phyloP scores from a whole-genome alignment of 2,113 vertebrate species.

The Pholis gunnellus region DNA sequence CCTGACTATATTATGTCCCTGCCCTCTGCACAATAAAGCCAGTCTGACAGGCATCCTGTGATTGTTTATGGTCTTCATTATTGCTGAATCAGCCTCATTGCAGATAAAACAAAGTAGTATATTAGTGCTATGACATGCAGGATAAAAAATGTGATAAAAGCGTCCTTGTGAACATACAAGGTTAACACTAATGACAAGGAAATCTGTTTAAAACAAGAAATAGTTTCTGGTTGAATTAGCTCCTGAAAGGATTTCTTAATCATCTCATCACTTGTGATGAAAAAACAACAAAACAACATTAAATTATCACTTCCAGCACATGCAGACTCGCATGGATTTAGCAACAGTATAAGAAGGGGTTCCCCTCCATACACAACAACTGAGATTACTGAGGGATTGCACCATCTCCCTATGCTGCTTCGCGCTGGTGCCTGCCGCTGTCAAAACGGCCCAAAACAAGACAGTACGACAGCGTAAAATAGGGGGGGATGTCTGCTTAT shows the following conservation, averaged over 20 bases:
- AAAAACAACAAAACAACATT: not conserved
- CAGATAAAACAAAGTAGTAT: not conserved
- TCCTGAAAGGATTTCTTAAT: not conserved
- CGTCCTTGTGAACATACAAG: not conserved
- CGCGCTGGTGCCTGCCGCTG: slow-evolving; percentile 33
- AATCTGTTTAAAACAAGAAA: not conserved
- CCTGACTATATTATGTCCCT: not conserved
- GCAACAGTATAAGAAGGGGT: not conserved
- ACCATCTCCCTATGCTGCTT: slow-evolving; percentile 34
- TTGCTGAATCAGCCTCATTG: slow-evolving; percentile 8
- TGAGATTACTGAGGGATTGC: slow-evolving; percentile 53
- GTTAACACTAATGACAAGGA: not conserved
- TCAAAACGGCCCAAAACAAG: slow-evolving; percentile 53
- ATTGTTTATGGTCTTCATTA: slow-evolving; percentile 9
- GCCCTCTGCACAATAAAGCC: not conserved
- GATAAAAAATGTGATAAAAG: not conserved
- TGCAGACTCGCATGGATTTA: too few relatives aligned
- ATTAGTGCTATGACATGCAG: not conserved
- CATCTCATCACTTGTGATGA: not conserved
- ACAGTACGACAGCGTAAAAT: slow-evolving; percentile 8
- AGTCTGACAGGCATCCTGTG: not conserved
- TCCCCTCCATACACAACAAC: not conserved
- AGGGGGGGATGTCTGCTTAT: not conserved
- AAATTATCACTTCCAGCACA: not conserved
- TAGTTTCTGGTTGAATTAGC: not conserved